Percentiles rank a stretch among this genome's conserved stretches.
These are phyloP conservation scores for Drosophila nr. fundita DNA, from an alignment of 2,888 invertebrate genomes.

Conservation along the genomic window DNA sequence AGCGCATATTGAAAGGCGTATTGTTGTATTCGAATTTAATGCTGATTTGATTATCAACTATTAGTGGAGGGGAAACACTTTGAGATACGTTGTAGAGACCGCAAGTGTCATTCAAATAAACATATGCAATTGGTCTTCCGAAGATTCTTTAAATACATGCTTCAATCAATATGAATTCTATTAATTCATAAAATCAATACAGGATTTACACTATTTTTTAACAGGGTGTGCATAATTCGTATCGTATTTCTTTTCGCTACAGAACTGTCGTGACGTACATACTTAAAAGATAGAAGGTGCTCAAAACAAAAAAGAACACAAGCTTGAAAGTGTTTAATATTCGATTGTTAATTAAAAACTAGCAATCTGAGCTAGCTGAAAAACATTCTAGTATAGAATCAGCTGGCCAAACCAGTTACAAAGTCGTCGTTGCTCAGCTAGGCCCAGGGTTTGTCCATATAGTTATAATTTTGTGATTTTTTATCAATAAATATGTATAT, in stretches of 20 bases:
- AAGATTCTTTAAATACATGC: not conserved
- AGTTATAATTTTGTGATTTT: conserved; percentile 41
- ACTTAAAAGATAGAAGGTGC: not conserved
- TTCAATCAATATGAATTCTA: not conserved
- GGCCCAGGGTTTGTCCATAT: conserved; percentile 54
- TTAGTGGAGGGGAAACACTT: not conserved
- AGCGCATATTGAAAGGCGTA: not conserved
- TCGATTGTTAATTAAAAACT: conserved; percentile 48
- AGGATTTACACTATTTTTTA: not conserved
- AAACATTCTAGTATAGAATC: conserved; percentile 16
- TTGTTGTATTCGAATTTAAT: not conserved
- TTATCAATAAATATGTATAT: conserved; percentile 11
- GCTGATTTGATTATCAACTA: not conserved
- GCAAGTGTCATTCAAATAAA: not conserved
- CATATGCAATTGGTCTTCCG: not conserved
- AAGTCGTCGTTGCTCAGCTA: conserved; percentile 62
- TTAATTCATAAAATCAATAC: not conserved
- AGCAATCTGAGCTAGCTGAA: conserved; percentile 15
- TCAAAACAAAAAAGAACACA: conserved; percentile 6
- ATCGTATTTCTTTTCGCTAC: not conserved
- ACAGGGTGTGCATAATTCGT: conserved; percentile 1
- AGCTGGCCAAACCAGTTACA: conserved; percentile 51
- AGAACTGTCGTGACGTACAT: not conserved
- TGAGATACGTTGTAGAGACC: not conserved
- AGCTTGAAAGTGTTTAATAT: conserved; percentile 27